Base-by-base conservation (phyloP, 2,888 invertebrate genomes). In the Neoascia interrupta region DNA sequence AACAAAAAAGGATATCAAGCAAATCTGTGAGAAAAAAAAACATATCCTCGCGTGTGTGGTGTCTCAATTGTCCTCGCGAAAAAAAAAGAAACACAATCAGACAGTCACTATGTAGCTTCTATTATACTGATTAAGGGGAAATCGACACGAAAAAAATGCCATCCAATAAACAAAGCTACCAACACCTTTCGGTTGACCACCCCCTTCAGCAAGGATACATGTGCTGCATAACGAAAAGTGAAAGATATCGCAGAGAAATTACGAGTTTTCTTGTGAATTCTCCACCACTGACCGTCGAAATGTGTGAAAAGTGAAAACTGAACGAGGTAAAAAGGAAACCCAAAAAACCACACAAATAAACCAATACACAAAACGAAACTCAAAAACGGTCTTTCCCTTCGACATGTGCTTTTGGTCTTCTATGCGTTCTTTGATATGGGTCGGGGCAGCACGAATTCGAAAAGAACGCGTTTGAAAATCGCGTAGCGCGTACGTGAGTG, bases 231-330 rank as follows among this genome's bases (percentile, higher is more conserved):
- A 56, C 51, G 34, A 28, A 61, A 69, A 74, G 54, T 63, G 51
- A 70, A 73, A 66, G 16, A 51, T 54, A 41, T 61, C 47, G 58
- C 66, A 28, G 61, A 18, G 21, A 43, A 61, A 45, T 45, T 43
- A 43, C 49, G 53, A 70, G 31, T 26, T 68, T 66, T 58, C 43
- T 19, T 49, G 41, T 49, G 34, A 56, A 39, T 43, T 21, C 37
- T 34, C 3, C 34, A 53, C 79, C 60, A 73, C 73, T 73, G 54
- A 79, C 73, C 73, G 56, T 34, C 60, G 43, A 73, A 60, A 61
- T 18, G 79, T n/a, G n/a, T 56, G 66, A 79, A 79, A 73, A 73
- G 73, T 73, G 73, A 79, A 73, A 79, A 66, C 36, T 36, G 28
- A 11, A 64, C 23, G 45, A 34, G 10, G 16, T n/a, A 26, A 66